These are phyloP conservation scores for Dynastes maya DNA, from an alignment of 2,888 invertebrate species.

Conservation along the genomic window DNA sequence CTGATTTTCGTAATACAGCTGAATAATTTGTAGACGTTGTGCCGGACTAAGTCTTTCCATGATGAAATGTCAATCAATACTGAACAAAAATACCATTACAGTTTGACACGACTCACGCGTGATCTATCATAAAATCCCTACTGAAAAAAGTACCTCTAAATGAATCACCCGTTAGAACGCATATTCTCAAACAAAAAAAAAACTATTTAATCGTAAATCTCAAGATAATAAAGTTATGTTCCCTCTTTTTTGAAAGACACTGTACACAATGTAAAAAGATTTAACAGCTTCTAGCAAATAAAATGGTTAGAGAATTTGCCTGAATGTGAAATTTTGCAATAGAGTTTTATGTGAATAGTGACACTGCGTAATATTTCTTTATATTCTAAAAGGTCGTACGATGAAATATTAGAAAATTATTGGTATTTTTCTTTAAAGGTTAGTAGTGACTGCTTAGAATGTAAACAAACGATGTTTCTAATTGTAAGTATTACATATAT, in stretches of 20 bases:
- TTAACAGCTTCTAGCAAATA: not conserved
- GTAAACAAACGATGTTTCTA: not conserved
- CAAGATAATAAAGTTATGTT: too few relatives aligned
- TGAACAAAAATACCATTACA: too few relatives aligned
- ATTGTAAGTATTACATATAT: not conserved
- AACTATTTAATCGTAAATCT: not conserved
- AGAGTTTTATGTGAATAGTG: not conserved
- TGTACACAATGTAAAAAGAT: not conserved
- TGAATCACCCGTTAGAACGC: too few relatives aligned
- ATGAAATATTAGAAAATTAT: not conserved
- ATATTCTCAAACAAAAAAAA: too few relatives aligned
- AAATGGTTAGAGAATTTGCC: not conserved
- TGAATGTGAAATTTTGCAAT: not conserved
- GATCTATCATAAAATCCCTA: too few relatives aligned
- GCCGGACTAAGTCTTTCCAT: too few relatives aligned
- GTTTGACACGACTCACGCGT: too few relatives aligned
- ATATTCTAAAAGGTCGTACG: not conserved
- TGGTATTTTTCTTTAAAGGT: not conserved
- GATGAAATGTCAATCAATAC: too few relatives aligned
- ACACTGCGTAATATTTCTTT: not conserved
- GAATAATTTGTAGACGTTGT: too few relatives aligned
- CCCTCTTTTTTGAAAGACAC: too few relatives aligned
- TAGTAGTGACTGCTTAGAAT: not conserved
- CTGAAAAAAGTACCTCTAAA: too few relatives aligned
- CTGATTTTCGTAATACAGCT: too few relatives aligned